phyloP scores from a whole-genome alignment of 2,888 invertebrate species.

The Sphaerophoria rueppellii region DNA sequence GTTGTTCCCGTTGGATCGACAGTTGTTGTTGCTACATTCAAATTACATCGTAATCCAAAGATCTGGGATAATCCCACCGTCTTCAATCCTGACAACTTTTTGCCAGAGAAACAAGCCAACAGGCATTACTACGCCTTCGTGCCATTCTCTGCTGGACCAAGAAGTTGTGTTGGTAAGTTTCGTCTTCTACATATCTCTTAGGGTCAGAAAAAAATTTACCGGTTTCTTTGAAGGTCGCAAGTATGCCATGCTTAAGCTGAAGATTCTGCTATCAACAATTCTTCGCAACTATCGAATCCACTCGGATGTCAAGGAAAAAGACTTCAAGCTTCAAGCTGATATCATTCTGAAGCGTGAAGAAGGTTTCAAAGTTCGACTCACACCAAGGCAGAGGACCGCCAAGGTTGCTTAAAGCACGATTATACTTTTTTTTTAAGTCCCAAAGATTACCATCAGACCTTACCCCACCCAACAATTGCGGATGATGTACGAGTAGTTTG shows the following conservation, averaged over 20 bases:
- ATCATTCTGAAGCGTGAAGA: constrained; percentile 90
- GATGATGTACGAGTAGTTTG: constrained; percentile 53
- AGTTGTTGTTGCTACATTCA: constrained; percentile 86
- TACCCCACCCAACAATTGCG: constrained; percentile 14
- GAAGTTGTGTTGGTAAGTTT: constrained; percentile 89
- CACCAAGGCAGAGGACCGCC: constrained; percentile 83
- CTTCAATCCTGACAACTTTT: constrained; percentile 93
- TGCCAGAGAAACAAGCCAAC: constrained; percentile 89
- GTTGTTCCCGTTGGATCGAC: constrained; percentile 88
- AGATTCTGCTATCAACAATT: constrained; percentile 89
- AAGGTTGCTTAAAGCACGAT: constrained; percentile 60
- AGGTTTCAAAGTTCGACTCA: constrained; percentile 88
- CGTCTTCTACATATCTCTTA: neutral
- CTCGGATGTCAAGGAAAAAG: constrained; percentile 86
- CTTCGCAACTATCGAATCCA: constrained; percentile 88
- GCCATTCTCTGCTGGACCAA: constrained; percentile 92
- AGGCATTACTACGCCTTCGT: constrained; percentile 92
- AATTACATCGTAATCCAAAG: constrained; percentile 87
- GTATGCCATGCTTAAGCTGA: constrained; percentile 91
- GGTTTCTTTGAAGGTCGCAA: constrained; percentile 85
- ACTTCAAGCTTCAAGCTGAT: constrained; percentile 89
- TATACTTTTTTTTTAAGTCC: constrained; percentile 16
- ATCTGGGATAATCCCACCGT: constrained; percentile 89
- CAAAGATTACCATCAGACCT: constrained; percentile 42
- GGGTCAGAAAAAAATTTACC: constrained; percentile 40